These are phyloP conservation scores for Ptilorrhoa leucosticta DNA, from an alignment of 2,113 vertebrate species.

Conservation along the genomic window DNA sequence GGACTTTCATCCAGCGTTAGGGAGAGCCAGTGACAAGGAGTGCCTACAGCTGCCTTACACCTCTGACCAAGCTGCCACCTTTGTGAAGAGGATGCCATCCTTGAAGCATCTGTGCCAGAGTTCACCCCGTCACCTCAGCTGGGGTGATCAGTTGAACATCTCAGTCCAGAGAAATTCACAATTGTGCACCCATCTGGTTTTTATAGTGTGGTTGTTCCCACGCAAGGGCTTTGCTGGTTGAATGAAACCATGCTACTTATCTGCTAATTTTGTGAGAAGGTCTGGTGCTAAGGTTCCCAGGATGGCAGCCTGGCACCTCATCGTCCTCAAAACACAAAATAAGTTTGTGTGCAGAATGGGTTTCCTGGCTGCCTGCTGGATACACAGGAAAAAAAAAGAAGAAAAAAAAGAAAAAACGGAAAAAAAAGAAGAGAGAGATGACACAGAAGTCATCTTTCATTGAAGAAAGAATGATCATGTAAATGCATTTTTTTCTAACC, in stretches of 20 bases:
- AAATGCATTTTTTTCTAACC: background rate
- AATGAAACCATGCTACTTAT: background rate
- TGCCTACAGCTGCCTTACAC: background rate
- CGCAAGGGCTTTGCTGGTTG: accelerated
- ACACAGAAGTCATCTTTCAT: background rate
- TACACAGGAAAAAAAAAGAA: too few relatives aligned
- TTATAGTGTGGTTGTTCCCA: background rate
- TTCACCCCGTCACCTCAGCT: background rate
- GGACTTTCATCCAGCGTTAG: background rate
- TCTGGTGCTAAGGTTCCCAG: background rate
- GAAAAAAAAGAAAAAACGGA: accelerated
- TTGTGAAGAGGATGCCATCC: background rate
- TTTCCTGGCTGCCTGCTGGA: background rate
- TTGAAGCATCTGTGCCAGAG: background rate
- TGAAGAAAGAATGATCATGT: background rate
- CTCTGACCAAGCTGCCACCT: background rate
- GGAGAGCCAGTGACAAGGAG: background rate
- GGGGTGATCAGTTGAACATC: background rate
- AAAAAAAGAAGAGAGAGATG: accelerated
- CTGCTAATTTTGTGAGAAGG: background rate
- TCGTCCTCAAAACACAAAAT: background rate
- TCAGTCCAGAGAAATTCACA: background rate
- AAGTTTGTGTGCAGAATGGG: background rate
- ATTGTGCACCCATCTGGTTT: background rate
- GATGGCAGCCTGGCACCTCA: background rate